phyloP scores from a whole-genome alignment of 2,113 vertebrate genomes.

The Neotragus pygmaeus region DNA sequence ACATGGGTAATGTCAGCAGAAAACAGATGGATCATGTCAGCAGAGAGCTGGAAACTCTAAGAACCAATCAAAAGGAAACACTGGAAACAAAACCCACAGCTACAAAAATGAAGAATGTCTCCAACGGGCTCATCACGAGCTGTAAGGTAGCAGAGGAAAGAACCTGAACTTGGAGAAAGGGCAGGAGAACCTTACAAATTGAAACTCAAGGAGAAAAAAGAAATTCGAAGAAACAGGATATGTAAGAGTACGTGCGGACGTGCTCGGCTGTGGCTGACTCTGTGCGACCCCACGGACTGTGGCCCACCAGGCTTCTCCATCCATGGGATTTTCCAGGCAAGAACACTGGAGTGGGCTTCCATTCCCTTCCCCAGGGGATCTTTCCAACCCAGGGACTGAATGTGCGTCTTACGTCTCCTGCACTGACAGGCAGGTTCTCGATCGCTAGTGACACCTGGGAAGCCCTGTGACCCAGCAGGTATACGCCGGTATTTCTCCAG shows the following conservation, averaged over 20 bases:
- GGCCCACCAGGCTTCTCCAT: not conserved
- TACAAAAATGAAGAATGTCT: not conserved
- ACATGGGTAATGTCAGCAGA: not conserved
- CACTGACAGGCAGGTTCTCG: not conserved
- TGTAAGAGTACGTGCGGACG: rapidly evolving
- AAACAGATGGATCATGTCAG: not conserved
- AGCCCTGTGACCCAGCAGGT: not conserved
- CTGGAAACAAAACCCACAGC: not conserved
- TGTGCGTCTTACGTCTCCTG: rapidly evolving
- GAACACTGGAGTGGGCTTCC: not conserved
- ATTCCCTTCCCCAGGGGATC: not conserved
- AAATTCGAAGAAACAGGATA: not conserved
- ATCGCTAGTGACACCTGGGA: not conserved
- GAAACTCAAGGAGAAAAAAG: not conserved
- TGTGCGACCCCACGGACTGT: rapidly evolving
- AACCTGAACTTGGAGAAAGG: not conserved
- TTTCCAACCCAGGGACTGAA: not conserved
- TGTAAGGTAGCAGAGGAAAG: not conserved
- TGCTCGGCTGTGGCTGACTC: not conserved
- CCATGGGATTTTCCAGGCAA: not conserved
- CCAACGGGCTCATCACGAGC: rapidly evolving
- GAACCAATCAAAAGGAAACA: not conserved
- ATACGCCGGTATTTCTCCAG: not conserved
- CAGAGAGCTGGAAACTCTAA: not conserved
- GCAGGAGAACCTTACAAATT: not conserved